phyloP scores from a whole-genome alignment of 2,797 vertebrate genomes.

The Zalophus californianus region DNA sequence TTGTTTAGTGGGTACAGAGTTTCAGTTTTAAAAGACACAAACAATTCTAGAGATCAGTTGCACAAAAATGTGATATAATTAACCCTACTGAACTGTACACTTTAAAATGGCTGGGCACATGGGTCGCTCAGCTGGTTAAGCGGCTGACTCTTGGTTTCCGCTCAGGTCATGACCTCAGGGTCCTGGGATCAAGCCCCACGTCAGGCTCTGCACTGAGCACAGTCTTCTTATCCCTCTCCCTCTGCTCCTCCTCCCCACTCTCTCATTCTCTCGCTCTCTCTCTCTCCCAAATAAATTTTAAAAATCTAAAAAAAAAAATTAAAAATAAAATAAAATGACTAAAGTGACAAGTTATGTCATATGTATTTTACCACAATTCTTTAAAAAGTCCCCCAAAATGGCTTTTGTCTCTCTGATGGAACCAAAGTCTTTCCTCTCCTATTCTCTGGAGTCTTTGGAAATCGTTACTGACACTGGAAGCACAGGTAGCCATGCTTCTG shows the following conservation, averaged over 20 bases:
- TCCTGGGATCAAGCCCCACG: background rate
- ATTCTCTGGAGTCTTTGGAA: background rate
- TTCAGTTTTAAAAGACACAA: background rate
- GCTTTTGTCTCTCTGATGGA: background rate
- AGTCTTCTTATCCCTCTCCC: background rate
- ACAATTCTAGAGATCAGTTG: background rate
- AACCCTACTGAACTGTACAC: background rate
- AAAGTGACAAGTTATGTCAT: background rate
- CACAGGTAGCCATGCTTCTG: background rate
- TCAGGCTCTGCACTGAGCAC: background rate
- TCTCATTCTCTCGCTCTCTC: background rate
- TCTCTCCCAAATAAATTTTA: background rate
- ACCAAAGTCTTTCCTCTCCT: background rate
- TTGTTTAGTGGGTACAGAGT: background rate
- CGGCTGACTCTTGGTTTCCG: background rate
- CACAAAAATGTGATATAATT: background rate
- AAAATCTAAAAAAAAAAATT: background rate
- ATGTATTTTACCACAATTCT: background rate
- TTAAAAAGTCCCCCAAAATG: background rate
- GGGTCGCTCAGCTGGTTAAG: background rate
- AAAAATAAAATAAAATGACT: background rate
- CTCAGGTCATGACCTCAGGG: background rate
- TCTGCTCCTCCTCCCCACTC: background rate
- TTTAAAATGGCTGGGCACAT: background rate
- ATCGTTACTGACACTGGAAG: background rate